Base-by-base conservation (phyloP, 1,140 invertebrate species). In the Apis mellifera region DNA sequence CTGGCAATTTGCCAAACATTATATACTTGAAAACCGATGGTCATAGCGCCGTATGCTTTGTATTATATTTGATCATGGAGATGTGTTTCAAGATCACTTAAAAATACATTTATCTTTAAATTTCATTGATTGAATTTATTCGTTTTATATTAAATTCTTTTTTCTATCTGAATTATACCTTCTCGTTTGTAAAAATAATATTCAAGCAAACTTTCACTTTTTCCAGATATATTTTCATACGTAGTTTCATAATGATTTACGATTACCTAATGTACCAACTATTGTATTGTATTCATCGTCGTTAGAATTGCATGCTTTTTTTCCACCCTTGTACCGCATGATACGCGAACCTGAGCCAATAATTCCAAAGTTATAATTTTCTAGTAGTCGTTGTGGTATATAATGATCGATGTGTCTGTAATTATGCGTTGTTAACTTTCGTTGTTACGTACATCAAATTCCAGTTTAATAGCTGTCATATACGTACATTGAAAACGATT, bases 41-140 rank as follows among this genome's bases (percentile, higher is more conserved):
- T 66, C 52, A 55, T 69, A 23, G 70, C 65, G 19, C 8, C 15
- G 32, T 57, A 21, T 59, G 32, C 32, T 32, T 32, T 32, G 69
- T 80, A 80, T 80, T n/a, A n/a, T n/a, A n/a, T n/a, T n/a, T 32
- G 78, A 80, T 80, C 70, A 68, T 1, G 19, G 48, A 23, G 52
- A 78, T 78, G 60, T 60, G 9, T 70, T 59, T 21, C n/a, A 17
- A 23, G 21, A 52, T 70, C 42, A 42, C 26, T 32, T 59, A 19
- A 9, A 59, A 23, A 23, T 42, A 42, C 7, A 42, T 42, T 42
- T 42, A 42, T 7, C 32, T 42, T 42, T 42, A 42, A 42, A 42
- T 42, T 42, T 42, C 32, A 68, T 77, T 52, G 23, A 13, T 62
- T 21, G n/a, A 62, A 19, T 68, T 57, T 55, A 42, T 42, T 32